Conservation (phyloP, 1,140 invertebrate species). For the Acromyrmex echinatior region DNA sequence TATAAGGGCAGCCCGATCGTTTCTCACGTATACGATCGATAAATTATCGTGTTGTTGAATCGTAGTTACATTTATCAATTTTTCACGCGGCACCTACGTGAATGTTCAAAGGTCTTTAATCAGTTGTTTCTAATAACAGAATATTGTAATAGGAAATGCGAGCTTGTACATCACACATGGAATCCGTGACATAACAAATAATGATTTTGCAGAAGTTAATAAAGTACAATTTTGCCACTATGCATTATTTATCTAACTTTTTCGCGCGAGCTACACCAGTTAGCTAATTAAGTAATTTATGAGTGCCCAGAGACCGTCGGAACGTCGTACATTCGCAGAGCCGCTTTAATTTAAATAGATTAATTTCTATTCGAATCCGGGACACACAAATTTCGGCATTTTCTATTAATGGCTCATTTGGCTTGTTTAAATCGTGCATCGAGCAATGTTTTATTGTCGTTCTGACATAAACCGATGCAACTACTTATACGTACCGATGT, state of each 20-base stretch:
- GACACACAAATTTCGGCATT: conserved; percentile 7
- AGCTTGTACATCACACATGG: not conserved
- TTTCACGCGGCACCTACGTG: not conserved
- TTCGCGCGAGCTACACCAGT: conserved; percentile 20
- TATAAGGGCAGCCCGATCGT: conserved; percentile 38
- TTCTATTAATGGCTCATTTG: conserved; percentile 60
- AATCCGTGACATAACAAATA: not conserved
- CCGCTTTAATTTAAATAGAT: conserved; percentile 52
- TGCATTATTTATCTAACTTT: conserved; percentile 51
- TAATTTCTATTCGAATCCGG: conserved; percentile 17
- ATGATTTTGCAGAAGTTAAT: conserved; percentile 25
- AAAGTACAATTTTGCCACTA: conserved; percentile 16
- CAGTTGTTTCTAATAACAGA: not conserved
- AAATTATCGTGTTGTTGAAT: conserved; percentile 51
- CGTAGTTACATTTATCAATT: conserved; percentile 42
- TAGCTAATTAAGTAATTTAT: conserved; percentile 55
- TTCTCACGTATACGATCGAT: conserved; percentile 32
- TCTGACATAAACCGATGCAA: conserved; percentile 16
- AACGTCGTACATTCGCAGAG: conserved; percentile 4
- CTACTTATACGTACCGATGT: conserved; percentile 3
- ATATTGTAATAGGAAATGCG: not conserved
- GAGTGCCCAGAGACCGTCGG: not conserved
- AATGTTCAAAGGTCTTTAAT: conserved; percentile 3
- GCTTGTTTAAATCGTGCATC: conserved; percentile 31
- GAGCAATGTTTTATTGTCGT: conserved; percentile 46